Evolutionary conservation across 2,113 vertebrate species (phyloP).

Genomic region (Syrmaticus mikado): DNA sequence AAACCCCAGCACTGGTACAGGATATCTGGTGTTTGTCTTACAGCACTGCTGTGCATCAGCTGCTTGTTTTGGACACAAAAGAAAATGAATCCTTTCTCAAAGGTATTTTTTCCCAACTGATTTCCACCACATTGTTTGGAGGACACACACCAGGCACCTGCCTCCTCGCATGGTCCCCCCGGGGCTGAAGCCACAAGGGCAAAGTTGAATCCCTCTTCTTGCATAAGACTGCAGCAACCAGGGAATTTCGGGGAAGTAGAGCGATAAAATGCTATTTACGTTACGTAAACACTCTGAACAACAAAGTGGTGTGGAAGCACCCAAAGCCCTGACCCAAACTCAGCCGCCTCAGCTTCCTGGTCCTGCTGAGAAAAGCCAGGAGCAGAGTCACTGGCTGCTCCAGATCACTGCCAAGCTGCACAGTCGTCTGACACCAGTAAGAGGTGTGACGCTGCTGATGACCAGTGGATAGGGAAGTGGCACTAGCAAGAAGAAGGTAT

Average conservation of each 20-base stretch:
- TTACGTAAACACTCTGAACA: neutral
- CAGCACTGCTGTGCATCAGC: neutral
- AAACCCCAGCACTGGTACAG: constrained; percentile 32
- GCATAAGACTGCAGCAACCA: neutral
- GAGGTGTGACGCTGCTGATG: neutral
- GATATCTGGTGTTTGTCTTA: constrained; percentile 67
- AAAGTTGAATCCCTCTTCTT: neutral
- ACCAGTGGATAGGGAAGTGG: neutral
- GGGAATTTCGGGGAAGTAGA: neutral
- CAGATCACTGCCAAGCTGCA: neutral
- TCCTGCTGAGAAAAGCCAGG: neutral
- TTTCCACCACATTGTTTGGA: constrained; percentile 33
- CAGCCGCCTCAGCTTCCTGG: neutral
- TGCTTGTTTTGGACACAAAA: constrained; percentile 22
- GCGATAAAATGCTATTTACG: neutral
- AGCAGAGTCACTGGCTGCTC: neutral
- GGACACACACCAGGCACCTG: constrained; percentile 36
- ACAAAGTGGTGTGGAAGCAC: neutral
- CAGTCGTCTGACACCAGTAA: neutral
- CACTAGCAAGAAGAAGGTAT: neutral
- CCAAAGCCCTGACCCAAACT: neutral
- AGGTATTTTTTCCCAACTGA: neutral
- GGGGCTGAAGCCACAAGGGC: neutral
- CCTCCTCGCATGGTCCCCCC: accelerated
- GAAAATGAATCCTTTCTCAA: neutral